Base-by-base conservation (phyloP, 2,797 vertebrate species). In the Chromobotia macracanthus region DNA sequence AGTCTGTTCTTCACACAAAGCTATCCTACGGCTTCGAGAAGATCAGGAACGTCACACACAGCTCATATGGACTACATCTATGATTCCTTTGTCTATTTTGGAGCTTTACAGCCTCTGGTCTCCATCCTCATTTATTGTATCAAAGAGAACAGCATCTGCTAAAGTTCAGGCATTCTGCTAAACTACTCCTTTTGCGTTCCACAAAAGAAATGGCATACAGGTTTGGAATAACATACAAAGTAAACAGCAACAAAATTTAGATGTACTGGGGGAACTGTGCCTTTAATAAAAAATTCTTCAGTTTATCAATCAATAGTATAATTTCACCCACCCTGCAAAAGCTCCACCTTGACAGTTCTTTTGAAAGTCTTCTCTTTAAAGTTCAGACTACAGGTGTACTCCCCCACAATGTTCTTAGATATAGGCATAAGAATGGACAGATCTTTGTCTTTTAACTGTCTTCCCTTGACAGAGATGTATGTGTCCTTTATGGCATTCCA, bases 301-400 rank as follows among this genome's bases (percentile, higher is more conserved):
- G 4, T 48, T 48, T 46, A 16, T 67, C 3, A 46, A 48, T 48
- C 11, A 5, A 8, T 8, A 15, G 21, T 67, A 3, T 35, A 0
- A 50, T 72, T 70, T 53, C 0, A 65, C 93, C 89, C 82, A 93
- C 93, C 82, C 51, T 88, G 66, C 77, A 94, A 75, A 67, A 93
- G 84, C n/a, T 92, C 70, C 46, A 93, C 80, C 0, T 12, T 28
- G 0, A 91, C 74, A 3, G 15, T 82, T 1, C 75, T 87, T 0
- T 0, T 46, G 63, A 91, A 60, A 5, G 0, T 75, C 4, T 0
- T 0, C 0, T 0, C 23, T 6, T 15, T 8, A 21, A 92, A 88
- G 3, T 5, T 65, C 55, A 93, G 23, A 8, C n/a, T 2, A 72
- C 90, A 93, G 0, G 0, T 48, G 67, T 93, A 93, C 0, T 7